Conservation (phyloP, 1,140 invertebrate genomes). For the Popillia japonica region DNA sequence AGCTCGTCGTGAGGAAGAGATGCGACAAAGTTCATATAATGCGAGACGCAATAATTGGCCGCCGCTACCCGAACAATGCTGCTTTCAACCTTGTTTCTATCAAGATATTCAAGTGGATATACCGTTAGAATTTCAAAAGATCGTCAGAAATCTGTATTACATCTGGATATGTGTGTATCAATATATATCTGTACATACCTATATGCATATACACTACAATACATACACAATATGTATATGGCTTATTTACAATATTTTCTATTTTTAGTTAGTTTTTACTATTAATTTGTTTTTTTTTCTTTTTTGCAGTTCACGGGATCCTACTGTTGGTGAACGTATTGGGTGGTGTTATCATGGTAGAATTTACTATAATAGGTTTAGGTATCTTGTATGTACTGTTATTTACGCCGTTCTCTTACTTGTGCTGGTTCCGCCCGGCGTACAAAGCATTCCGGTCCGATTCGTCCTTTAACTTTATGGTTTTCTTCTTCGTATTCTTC, state of each 20-base stretch:
- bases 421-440: slow-evolving; percentile 89
- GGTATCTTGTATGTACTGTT: slow-evolving; percentile 89
- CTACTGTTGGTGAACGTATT: slow-evolving; percentile 88
- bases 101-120: slow-evolving; percentile 99
- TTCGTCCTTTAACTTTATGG: slow-evolving; percentile 99
- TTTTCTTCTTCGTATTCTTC: slow-evolving; percentile 99
- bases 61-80: slow-evolving; percentile 89
- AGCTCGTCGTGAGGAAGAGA: slow-evolving; percentile 87
- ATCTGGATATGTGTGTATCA: slow-evolving; percentile 98
- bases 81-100: slow-evolving; percentile 97
- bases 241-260: too few species aligned
- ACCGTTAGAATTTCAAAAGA: slow-evolving; percentile 94
- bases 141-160: slow-evolving; percentile 94
- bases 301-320: slow-evolving; percentile 83
- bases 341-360: slow-evolving; percentile 78
- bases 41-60: slow-evolving; percentile 97
- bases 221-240: too few species aligned
- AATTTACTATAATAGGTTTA: slow-evolving; percentile 84
- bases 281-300: too few species aligned
- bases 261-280: too few species aligned
- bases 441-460: slow-evolving; percentile 86
- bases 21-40: slow-evolving; percentile 75
- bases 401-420: slow-evolving; percentile 95
- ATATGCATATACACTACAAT: too few species aligned
- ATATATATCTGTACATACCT: slow-evolving; percentile 55